Evolutionary conservation across 2,113 vertebrate genomes (phyloP), one percentile per base, ranked within the genome.

Genomic region (Ivindomyrus marchei): DNA sequence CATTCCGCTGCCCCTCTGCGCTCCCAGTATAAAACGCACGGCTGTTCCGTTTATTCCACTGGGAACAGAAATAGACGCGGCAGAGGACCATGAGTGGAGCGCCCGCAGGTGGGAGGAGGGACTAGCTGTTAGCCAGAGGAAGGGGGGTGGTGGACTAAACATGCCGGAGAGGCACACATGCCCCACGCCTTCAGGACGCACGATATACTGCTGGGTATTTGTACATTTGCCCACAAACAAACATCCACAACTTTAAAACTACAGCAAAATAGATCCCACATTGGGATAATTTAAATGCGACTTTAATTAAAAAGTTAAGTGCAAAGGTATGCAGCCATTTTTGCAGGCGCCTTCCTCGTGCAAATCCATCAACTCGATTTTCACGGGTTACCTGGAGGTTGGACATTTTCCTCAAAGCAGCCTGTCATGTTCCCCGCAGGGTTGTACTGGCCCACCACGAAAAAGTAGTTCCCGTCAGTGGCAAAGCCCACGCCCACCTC

Each of bases 361-460:
- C 45, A 86, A n/a, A 86, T 85, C 46, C 19, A 49, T 42, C 19
- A 88, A 11, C 46, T 42, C 4, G 42, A 88, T 19, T 42, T 85
- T 77, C 47, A 9, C 15, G 3, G 8, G 39, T 93, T 93, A 94
- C 92, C 90, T 94, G 5, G 13, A 19, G 80, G 89, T 2, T 91
- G 93, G 27, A 95, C 94, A 3, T 95, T 95, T 52, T 88, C 84
- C 74, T 92, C 77, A 24, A 93, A 96, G 90, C 91, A 87, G 11
- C 52, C 94, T 49, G 3, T 91, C 21, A 94, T 91, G 93, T 96
- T 96, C 7, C 95, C 95, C 1, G 91, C 84, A 1, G 94, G 92
- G 3, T 91, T 92, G 91, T 95, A 96, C 90, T 94, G 94, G 2
- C 93, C 95, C 11, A 96, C 95, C 89, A 96, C 94, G 53, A 91